Base-by-base conservation (phyloP, 2,888 invertebrate species). In the Papilio protenor region DNA sequence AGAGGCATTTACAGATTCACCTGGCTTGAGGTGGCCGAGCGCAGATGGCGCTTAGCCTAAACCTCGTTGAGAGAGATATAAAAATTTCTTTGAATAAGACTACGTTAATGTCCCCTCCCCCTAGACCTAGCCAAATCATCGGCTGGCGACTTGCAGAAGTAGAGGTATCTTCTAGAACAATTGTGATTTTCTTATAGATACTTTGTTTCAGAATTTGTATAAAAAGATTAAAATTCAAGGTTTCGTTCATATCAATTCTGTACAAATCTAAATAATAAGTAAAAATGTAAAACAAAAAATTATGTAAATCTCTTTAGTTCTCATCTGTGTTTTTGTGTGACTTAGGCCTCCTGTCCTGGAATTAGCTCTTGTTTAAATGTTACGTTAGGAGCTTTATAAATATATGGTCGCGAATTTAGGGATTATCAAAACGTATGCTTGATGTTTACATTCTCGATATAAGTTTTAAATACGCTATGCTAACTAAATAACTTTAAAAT, bases 141-240 rank as follows among this genome's bases (percentile, higher is more conserved):
- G 27, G 33, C 33, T 27, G 27, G 27, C 27, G n/a, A n/a, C n/a
- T n/a, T n/a, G n/a, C n/a, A n/a, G n/a, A n/a, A n/a, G n/a, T 27
- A 2, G 27, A 27, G 27, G 1, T 14, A 49, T 16, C 14, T 49
- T 49, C 16, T 49, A 49, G 49, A 16, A 49, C 12, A 49, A 14
- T 49, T 49, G 16, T 49, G 12, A 49, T 49, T 49, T 49, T 49
- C 47, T 49, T 49, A 49, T 16, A 16, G 0, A 49, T 1, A 49
- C 14, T 49, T 14, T 14, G 5, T 61, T 61, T 16, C 27, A 27
- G 61, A 6, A 33, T 64, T 64, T 64, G 10, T 10, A 16, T 33
- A 18, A 64, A 33, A 64, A 11, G 1, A 33, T 64, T 33, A 33
- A 64, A 64, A 64, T 64, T 64, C 64, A 64, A 64, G 64, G 64